Conservation (phyloP, 2,113 vertebrate genomes). For the Pleuronectes platessa region DNA sequence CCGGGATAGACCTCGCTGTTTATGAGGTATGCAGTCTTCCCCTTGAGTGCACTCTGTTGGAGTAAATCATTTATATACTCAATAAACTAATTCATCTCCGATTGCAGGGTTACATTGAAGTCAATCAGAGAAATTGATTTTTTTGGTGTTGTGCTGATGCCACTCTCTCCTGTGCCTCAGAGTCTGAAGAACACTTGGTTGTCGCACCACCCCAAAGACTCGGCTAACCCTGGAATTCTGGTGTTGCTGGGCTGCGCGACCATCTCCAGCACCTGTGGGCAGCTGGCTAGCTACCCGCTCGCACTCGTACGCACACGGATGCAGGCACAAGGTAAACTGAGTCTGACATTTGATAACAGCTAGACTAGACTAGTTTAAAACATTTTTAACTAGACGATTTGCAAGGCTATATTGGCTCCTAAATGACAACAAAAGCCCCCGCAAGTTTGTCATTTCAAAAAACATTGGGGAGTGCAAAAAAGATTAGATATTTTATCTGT, state of each 20-base stretch:
- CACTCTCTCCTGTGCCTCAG: slow-evolving; percentile 66
- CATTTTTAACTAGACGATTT: neutral
- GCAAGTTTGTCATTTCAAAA: too few species aligned
- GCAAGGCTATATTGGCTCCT: neutral
- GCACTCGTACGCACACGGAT: slow-evolving; percentile 93
- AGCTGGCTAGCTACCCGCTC: slow-evolving; percentile 92
- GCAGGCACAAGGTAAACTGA: slow-evolving; percentile 92
- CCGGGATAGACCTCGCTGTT: slow-evolving; percentile 94
- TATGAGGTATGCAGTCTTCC: slow-evolving; percentile 89
- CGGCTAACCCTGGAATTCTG: slow-evolving; percentile 90
- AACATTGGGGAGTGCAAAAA: too few species aligned
- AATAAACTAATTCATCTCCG: neutral
- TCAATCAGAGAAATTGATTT: neutral
- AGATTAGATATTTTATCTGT: too few species aligned
- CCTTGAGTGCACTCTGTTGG: slow-evolving; percentile 28
- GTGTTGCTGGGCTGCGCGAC: slow-evolving; percentile 92
- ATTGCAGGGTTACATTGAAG: neutral
- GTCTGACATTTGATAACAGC: neutral
- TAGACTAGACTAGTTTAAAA: neutral
- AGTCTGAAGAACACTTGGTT: slow-evolving; percentile 92
- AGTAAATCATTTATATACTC: slow-evolving; percentile 14
- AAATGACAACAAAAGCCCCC: too few species aligned
- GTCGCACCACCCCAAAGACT: slow-evolving; percentile 87
- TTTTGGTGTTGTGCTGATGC: neutral
- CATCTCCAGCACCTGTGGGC: slow-evolving; percentile 91